Evolutionary conservation across 2,888 invertebrate genomes (phyloP), one percentile per base, ranked within the genome.

Genomic region (Pedicia rivosa): DNA sequence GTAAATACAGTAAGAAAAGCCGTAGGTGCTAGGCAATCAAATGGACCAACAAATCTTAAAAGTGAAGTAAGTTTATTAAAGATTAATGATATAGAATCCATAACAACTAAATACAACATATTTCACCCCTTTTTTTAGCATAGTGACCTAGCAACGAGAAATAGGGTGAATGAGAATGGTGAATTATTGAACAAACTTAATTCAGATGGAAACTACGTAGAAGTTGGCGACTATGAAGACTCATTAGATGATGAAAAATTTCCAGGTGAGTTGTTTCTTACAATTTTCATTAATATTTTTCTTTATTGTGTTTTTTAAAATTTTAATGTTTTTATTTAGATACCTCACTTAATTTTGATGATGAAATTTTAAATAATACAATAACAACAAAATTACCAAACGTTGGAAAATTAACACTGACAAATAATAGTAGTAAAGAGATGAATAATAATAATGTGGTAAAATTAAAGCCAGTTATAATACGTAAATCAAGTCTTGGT

Each of bases 401-500:
- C 15, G 24, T 42, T 25, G 42, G 39, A 22, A 32, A 35, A 24
- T 16, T 31, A 32, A 40, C 13, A 31, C 13, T 31, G 25, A 25
- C n/a, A 19, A 38, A 15, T 26, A 32, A 48, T 33, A 40, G 22
- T 27, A 39, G 29, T 5, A 38, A 45, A 6, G 16, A 33, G n/a
- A 35, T 39, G 2, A 37, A 34, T n/a, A 40, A 41, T 10, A 43
- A 41, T n/a, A 48, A 15, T 28, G 26, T 22, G 14, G 19, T 35
- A 14, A 55, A 55, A 38, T 40, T 61, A 4, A 57, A 57, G 38
- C 59, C 60, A 3, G 53, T 60, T 27, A 41, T 57, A n/a, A 55
- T 53, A 3, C 42, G 39, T 16, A 55, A 53, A 38, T 57, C 56
- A 38, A 50, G 53, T 3, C 55, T 58, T 4, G 43, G 46, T 9